Evolutionary conservation across 2,113 vertebrate species (phyloP).

Genomic region (Furnarius figulus): DNA sequence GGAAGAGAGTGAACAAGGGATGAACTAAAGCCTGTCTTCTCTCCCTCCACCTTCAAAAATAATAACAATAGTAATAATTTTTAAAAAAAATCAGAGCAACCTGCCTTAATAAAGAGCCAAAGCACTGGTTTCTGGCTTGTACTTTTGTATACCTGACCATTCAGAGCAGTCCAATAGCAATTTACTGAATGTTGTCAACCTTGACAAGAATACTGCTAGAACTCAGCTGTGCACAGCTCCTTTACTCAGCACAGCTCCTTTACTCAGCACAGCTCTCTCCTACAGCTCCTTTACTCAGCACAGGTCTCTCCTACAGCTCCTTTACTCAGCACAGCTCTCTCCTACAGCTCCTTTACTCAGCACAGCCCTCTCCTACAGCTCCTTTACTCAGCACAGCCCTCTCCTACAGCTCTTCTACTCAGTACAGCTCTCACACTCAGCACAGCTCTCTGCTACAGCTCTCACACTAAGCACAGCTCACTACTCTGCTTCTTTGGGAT

Average conservation of each 20-base stretch:
- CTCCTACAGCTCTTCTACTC: background rate
- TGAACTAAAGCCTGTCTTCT: background rate
- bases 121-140: background rate
- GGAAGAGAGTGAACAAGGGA: background rate
- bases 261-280: background rate
- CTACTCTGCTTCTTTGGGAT: background rate
- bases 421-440: background rate
- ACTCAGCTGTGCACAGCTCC: background rate
- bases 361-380: background rate
- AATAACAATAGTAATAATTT: background rate
- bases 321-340: background rate
- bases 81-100: background rate
- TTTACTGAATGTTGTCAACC: background rate
- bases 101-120: background rate
- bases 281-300: background rate
- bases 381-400: background rate
- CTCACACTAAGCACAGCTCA: background rate
- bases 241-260: background rate
- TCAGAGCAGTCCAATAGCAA: background rate
- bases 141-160: background rate
- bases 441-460: background rate
- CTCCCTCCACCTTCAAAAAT: background rate
- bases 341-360: background rate
- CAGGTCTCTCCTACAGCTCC: background rate
- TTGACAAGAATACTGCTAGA: background rate